These are phyloP conservation scores for Orthosia incerta DNA, from an alignment of 2,888 invertebrate species.

Conservation along the genomic window DNA sequence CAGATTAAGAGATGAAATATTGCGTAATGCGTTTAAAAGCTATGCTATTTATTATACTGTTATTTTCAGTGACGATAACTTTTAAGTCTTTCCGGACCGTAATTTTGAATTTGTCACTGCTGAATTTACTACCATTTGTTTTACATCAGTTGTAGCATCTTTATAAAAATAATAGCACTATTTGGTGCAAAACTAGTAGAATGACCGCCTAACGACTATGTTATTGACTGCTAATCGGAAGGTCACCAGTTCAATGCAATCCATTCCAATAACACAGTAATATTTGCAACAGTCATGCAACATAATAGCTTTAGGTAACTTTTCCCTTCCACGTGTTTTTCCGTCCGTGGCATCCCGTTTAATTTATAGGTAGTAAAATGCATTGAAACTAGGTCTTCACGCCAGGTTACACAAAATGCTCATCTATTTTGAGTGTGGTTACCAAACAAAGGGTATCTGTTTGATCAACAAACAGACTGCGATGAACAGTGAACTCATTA, in stretches of 20 bases:
- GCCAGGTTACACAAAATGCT: slow-evolving; percentile 45
- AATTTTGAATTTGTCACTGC: not conserved
- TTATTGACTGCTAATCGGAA: slow-evolving; percentile 32
- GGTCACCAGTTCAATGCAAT: slow-evolving; percentile 44
- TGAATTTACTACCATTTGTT: not conserved
- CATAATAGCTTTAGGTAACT: not conserved
- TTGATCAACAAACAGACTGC: slow-evolving; percentile 52
- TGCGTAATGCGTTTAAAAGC: slow-evolving; percentile 34
- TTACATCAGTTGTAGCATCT: not conserved
- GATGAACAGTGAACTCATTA: slow-evolving; percentile 60
- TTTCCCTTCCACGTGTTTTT: slow-evolving; percentile 1
- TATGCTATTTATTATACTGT: slow-evolving; percentile 7
- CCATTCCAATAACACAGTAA: slow-evolving; percentile 31
- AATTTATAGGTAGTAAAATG: slow-evolving; percentile 55
- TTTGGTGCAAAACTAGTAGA: slow-evolving; percentile 21
- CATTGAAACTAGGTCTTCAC: slow-evolving; percentile 41
- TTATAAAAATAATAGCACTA: slow-evolving; percentile 5
- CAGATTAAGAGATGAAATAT: slow-evolving; percentile 30
- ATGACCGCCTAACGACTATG: slow-evolving; percentile 26
- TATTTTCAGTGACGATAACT: not conserved
- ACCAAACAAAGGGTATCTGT: slow-evolving; percentile 60
- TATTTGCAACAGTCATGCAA: slow-evolving; percentile 32
- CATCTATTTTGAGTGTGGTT: slow-evolving; percentile 54
- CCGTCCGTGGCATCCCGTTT: slow-evolving; percentile 10
- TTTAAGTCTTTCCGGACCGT: not conserved